Base-by-base conservation (phyloP, 2,888 invertebrate genomes). In the Acleris holmiana region DNA sequence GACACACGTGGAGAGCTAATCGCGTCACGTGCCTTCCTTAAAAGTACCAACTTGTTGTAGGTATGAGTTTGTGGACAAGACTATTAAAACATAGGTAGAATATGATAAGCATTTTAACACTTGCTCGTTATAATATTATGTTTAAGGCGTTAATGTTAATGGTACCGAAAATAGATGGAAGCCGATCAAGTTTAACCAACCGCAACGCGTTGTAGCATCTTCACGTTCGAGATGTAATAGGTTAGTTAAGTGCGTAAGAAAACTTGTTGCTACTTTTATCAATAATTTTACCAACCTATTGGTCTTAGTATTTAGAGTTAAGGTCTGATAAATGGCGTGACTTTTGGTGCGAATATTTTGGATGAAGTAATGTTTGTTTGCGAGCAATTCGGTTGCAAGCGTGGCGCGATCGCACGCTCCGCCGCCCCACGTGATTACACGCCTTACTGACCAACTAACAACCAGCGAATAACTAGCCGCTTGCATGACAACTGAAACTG, bases 361-460 rank as follows among this genome's bases (percentile, higher is more conserved):
- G 50, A 59, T 51, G 65, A 18, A 66, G 69, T 68, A 69, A 71
- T 73, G 73, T 68, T 74, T 73, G 67, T 71, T 29, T 8, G 29
- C 74, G 74, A 72, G 72, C 71, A 68, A 73, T 75, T 80, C 75
- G 75, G 71, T 83, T 79, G 82, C 83, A 80, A 79, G 78, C 79
- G 76, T 79, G 73, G 77, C 77, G 76, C 79, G 80, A 84, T 76
- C 74, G 76, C 78, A 84, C 84, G 87, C 76, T 84, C 73, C 77
- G 76, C 76, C 81, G 82, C 81, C 76, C 79, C 80, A 82, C 83
- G 81, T 85, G 83, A 89, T 88, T 85, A 85, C 79, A 85, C 80
- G 86, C 77, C 81, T 85, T 80, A 82, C 80, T 88, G 82, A 84
- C 87, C 85, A 82, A 86, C 84, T 84, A 84, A 85, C 78, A 77